Base-by-base conservation (phyloP, 2,888 invertebrate species). In the Eupithecia tripunctaria region DNA sequence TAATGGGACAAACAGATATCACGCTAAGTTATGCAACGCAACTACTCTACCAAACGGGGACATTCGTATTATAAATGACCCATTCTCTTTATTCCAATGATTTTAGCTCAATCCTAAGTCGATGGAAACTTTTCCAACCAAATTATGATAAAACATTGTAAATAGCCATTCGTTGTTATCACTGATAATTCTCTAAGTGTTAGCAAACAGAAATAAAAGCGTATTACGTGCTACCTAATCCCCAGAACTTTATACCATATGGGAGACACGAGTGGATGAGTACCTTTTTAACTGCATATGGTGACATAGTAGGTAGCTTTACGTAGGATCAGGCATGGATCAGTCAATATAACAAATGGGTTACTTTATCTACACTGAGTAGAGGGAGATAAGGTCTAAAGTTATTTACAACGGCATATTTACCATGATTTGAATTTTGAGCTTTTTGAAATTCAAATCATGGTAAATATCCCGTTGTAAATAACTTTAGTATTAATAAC, bases 131-230 rank as follows among this genome's bases (percentile, higher is more conserved):
- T 63, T 36, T 63, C 32, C 62, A 25, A 38, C 64, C 38, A 38
- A 64, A 64, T 64, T 66, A 43, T 29, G 43, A 47, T 66, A 66
- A 66, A 43, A 66, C 29, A 29, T 18, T 27, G 43, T 27, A 56
- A 32, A 51, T 67, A 67, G 32, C 51, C 41, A 41, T 64, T 64
- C 36, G 38, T 64, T 38, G 14, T 66, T 70, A 72, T 72, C 70
- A 68, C 64, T 56, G 74, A 71, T 74, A 68, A 66, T 41, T 70
- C 70, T 73, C 73, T 70, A 59, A 70, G 70, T 69, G 72, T 73
- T 14, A 29, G 74, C 66, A 76, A 74, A 78, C 72, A 76, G 14
- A 18, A 70, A 51, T 65, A 72, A 72, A 75, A 70, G 72, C 64
- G 60, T 60, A 29, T 47, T 72, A 60, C 72, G 60, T 70, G 70